phyloP scores from a whole-genome alignment of 2,888 invertebrate species.

The Acrobasis suavella region DNA sequence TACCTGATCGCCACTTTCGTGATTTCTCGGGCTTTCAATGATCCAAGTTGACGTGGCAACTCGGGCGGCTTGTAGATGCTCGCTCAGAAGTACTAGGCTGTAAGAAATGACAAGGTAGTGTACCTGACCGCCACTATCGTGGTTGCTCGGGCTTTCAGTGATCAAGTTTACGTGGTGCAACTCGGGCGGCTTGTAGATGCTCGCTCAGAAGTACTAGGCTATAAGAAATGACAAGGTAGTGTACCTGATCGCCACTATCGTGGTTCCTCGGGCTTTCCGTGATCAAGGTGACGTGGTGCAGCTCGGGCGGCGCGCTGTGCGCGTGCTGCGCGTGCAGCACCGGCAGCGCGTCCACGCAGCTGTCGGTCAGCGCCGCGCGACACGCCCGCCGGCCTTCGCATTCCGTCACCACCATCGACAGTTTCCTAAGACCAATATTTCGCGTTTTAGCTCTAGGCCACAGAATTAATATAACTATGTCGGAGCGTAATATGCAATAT shows the following conservation, averaged over 20 bases:
- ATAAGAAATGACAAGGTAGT: neutral
- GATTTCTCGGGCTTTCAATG: neutral
- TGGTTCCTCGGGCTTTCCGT: neutral
- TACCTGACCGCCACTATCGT: slow-evolving; percentile 19
- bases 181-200: neutral
- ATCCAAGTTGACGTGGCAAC: no score
- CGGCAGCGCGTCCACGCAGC: slow-evolving; percentile 65
- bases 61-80: no score
- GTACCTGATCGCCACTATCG: neutral
- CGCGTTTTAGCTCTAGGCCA: no score
- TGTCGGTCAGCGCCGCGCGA: slow-evolving; percentile 62
- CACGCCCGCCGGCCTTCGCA: slow-evolving; percentile 45
- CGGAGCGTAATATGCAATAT: no score
- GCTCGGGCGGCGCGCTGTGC: neutral
- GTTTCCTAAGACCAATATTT: slow-evolving; percentile 51
- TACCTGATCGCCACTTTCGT: neutral
- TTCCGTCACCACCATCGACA: slow-evolving; percentile 55
- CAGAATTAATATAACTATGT: no score
- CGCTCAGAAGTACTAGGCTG: neutral
- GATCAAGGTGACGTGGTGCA: neutral
- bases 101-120: neutral
- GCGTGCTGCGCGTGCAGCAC: slow-evolving; percentile 33
- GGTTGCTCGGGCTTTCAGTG: neutral
- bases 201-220: neutral
- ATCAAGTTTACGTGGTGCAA: no score